Evolutionary conservation across 2,113 vertebrate species (phyloP).

Genomic region (Tricholaema leucomelas): DNA sequence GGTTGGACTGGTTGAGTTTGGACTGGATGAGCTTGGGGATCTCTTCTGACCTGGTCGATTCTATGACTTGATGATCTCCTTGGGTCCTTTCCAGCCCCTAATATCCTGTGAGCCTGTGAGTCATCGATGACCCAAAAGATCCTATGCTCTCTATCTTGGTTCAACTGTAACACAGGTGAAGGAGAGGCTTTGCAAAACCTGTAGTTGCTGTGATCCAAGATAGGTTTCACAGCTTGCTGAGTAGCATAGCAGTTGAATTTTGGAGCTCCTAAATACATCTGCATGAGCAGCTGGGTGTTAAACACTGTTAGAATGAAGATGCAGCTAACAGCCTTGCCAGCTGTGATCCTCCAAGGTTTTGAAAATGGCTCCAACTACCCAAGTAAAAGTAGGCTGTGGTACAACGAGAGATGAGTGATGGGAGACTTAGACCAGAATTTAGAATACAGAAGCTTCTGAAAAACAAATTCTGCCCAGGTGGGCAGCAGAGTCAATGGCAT

Average conservation of each 20-base stretch:
- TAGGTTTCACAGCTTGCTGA: not conserved
- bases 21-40: too few relatives aligned
- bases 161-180: not conserved
- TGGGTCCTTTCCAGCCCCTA: too few relatives aligned
- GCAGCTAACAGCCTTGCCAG: not conserved
- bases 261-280: not conserved
- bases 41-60: too few relatives aligned
- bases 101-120: too few relatives aligned
- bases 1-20: too few relatives aligned
- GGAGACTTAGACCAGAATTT: not conserved
- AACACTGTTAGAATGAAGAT: not conserved
- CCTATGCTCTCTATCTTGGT: not conserved
- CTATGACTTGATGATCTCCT: too few relatives aligned
- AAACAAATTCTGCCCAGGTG: too few relatives aligned
- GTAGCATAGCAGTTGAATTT: not conserved
- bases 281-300: not conserved
- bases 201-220: not conserved
- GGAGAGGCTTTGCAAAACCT: not conserved
- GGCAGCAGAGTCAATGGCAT: too few relatives aligned
- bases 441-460: not conserved
- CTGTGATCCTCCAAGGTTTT: not conserved
- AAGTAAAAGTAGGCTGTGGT: not conserved
- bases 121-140: not conserved
- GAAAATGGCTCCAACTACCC: not conserved
- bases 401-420: not conserved